phyloP scores from a whole-genome alignment of 2,113 vertebrate species.

The Reinhardtius hippoglossoides region DNA sequence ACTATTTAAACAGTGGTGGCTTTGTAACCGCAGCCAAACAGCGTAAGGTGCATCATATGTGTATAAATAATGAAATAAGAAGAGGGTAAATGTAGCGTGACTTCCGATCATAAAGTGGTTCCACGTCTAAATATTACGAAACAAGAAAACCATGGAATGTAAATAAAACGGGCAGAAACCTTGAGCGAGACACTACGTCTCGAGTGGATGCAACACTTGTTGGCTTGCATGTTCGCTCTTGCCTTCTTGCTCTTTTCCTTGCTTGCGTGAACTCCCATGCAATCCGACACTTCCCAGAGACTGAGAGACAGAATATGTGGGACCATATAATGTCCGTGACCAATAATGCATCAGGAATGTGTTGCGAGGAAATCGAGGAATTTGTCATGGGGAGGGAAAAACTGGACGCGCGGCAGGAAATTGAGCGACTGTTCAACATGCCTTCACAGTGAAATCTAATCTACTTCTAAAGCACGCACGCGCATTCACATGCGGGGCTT shows the following conservation, averaged over 20 bases:
- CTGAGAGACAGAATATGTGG: constrained; percentile 45
- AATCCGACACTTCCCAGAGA: constrained; percentile 61
- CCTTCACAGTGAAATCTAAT: constrained; percentile 64
- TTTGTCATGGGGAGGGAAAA: constrained; percentile 74
- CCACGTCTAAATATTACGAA: not conserved
- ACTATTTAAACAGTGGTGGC: no score
- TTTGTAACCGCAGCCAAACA: not conserved
- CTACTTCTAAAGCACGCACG: constrained; percentile 14
- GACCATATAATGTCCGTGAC: constrained; percentile 73
- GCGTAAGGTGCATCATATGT: not conserved
- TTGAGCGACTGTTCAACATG: constrained; percentile 68
- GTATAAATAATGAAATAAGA: not conserved
- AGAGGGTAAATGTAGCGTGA: not conserved
- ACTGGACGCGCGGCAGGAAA: constrained; percentile 67
- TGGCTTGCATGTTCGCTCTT: not conserved
- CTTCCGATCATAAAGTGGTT: not conserved
- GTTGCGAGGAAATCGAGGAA: constrained; percentile 78
- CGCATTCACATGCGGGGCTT: not conserved
- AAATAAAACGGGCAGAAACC: constrained; percentile 19
- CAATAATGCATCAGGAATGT: constrained; percentile 78
- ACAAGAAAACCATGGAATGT: constrained; percentile 15
- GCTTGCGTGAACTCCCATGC: constrained; percentile 33
- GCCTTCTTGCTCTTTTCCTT: not conserved
- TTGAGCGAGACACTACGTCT: constrained; percentile 21
- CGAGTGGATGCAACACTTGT: constrained; percentile 19